Evolutionary conservation across 2,888 invertebrate genomes (phyloP).

Genomic region (Noctua pronuba): DNA sequence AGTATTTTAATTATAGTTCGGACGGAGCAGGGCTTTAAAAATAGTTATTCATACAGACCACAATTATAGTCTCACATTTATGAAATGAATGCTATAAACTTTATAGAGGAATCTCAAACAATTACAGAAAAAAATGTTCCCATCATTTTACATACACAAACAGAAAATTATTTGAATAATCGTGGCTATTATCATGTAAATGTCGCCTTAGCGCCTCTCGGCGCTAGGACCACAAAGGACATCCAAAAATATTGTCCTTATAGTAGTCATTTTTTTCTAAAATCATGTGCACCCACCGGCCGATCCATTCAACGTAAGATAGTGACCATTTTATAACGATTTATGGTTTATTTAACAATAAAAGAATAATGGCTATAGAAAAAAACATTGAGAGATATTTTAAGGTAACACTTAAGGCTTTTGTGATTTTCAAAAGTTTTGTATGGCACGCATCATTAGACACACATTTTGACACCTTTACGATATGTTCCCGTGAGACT

Average conservation of each 20-base stretch:
- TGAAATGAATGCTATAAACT: conserved; percentile 55
- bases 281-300: conserved; percentile 69
- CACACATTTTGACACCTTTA: conserved; percentile 80
- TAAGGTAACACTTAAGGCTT: conserved; percentile 76
- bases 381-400: conserved; percentile 75
- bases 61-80: conserved; percentile 54
- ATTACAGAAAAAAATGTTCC: conserved; percentile 66
- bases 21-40: conserved; percentile 60
- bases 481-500: conserved; percentile 81
- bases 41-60: conserved; percentile 47
- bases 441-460: conserved; percentile 84
- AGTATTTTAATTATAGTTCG: conserved; percentile 57
- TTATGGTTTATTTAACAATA: conserved; percentile 90
- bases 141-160: conserved; percentile 72
- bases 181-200: conserved; percentile 84
- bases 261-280: conserved; percentile 74
- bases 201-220: conserved; percentile 84
- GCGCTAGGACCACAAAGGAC: conserved; percentile 80
- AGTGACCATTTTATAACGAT: conserved; percentile 88
- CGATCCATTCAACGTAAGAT: conserved; percentile 81
- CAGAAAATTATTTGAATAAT: conserved; percentile 79
- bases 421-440: conserved; percentile 78
- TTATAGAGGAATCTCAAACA: conserved; percentile 61
- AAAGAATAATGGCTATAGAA: conserved; percentile 79
- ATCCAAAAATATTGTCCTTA: conserved; percentile 81